These are phyloP conservation scores for Seira ritae DNA, from an alignment of 2,888 invertebrate genomes.

Conservation along the genomic window DNA sequence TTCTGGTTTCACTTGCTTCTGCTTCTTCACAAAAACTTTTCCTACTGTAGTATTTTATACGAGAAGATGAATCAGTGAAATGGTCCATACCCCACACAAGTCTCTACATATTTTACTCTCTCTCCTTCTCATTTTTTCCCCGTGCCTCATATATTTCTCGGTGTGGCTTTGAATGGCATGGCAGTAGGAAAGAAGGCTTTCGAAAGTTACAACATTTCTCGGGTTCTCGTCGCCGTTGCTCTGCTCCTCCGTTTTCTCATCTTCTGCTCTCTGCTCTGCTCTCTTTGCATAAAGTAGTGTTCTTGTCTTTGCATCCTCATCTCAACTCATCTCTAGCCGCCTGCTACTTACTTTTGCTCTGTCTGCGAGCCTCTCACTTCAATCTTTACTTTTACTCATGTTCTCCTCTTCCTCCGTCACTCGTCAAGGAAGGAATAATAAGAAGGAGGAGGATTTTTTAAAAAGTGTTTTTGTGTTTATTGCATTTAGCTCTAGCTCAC, in stretches of 20 bases:
- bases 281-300: not conserved
- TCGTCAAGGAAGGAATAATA: not conserved
- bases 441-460: not conserved
- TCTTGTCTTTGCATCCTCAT: slow-evolving; percentile 1
- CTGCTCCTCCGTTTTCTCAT: slow-evolving; percentile 7
- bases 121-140: not conserved
- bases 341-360: not conserved
- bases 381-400: slow-evolving; percentile 30
- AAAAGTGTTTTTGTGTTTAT: not conserved
- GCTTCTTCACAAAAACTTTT: too few species aligned
- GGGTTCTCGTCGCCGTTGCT: slow-evolving; percentile 3
- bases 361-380: not conserved
- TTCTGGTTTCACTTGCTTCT: too few species aligned
- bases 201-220: slow-evolving; percentile 40
- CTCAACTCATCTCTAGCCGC: too few species aligned
- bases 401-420: not conserved
- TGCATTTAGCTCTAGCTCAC: not conserved
- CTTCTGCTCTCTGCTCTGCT: slow-evolving; percentile 14
- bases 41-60: too few species aligned
- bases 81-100: too few species aligned
- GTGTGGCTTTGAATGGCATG: not conserved
- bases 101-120: too few species aligned
- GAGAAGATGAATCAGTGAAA: too few species aligned
- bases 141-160: slow-evolving; percentile 2
- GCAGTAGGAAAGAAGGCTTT: slow-evolving; percentile 8